These are phyloP conservation scores for Gorsachius magnificus DNA, from an alignment of 2,797 vertebrate genomes.

Conservation along the genomic window DNA sequence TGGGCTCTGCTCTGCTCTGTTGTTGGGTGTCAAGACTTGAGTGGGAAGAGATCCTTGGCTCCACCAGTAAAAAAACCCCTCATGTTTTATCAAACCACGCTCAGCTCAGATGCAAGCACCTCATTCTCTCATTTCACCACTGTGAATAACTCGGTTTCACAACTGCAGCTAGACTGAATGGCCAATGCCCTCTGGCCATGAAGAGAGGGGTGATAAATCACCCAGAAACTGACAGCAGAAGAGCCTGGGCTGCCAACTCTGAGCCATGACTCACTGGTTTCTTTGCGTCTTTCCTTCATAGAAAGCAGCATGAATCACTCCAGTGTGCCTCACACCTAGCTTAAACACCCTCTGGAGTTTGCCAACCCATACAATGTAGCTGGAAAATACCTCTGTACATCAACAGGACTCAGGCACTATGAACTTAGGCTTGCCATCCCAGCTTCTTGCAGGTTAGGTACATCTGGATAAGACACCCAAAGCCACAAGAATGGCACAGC, in stretches of 20 bases:
- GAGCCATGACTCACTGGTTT: constrained; percentile 42
- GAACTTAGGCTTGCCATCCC: background rate
- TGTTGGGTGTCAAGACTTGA: background rate
- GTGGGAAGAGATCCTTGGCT: background rate
- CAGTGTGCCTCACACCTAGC: background rate
- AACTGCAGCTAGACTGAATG: background rate
- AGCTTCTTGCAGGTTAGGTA: background rate
- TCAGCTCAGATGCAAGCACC: background rate
- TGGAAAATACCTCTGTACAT: background rate
- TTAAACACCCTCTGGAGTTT: background rate
- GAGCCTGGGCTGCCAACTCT: constrained; percentile 12
- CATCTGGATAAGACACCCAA: background rate
- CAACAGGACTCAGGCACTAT: accelerated
- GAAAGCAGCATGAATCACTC: constrained; percentile 63
- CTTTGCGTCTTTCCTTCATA: constrained; percentile 62
- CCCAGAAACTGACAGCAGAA: constrained; percentile 9
- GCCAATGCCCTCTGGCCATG: constrained; percentile 10
- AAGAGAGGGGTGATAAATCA: constrained; percentile 42
- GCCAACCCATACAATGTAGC: background rate
- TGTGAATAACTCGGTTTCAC: constrained; percentile 14
- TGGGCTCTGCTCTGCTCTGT: background rate
- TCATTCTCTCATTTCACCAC: constrained; percentile 25
- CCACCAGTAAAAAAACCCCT: background rate
- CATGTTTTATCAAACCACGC: background rate
- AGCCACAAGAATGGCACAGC: background rate